phyloP scores from a whole-genome alignment of 2,797 vertebrate species.

The Myotis daubentonii region DNA sequence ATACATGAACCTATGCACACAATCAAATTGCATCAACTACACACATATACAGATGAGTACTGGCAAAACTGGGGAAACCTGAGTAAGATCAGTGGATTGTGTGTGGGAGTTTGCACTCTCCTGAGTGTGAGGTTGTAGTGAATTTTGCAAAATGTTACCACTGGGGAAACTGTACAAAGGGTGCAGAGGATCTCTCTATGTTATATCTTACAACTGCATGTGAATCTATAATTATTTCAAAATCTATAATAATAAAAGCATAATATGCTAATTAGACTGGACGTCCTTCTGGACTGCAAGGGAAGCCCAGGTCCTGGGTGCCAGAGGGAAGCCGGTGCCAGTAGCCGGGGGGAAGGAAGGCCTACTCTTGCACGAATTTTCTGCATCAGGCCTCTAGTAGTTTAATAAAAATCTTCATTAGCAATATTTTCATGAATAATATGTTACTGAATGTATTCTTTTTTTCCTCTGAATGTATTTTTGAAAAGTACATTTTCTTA shows the following conservation, averaged over 20 bases:
- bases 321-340: no score
- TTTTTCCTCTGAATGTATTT: background rate
- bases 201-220: background rate
- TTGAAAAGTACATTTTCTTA: background rate
- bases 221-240: background rate
- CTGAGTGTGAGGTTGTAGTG: background rate
- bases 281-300: no score
- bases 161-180: background rate
- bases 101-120: background rate
- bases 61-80: background rate
- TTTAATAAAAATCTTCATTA: background rate
- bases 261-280: no score
- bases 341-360: no score
- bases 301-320: no score
- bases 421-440: background rate
- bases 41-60: background rate
- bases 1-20: background rate
- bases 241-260: background rate
- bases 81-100: background rate
- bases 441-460: background rate
- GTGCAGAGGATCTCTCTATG: background rate
- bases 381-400: background rate
- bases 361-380: no score
- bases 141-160: background rate
- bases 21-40: background rate